Evolutionary conservation across 2,888 invertebrate genomes (phyloP).

Genomic region (Leptarthrus brevirostris): DNA sequence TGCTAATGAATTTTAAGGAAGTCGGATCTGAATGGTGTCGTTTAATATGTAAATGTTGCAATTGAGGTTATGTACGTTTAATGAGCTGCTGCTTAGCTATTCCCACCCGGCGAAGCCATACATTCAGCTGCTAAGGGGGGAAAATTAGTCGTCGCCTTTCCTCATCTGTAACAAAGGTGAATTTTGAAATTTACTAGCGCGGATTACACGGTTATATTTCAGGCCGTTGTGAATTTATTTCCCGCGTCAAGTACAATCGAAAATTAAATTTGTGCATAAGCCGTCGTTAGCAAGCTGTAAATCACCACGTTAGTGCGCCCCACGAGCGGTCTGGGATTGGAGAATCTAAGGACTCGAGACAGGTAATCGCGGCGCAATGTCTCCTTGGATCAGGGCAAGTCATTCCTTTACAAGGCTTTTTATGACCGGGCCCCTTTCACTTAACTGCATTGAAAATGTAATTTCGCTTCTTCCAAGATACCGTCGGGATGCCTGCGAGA

Average conservation of each 20-base stretch:
- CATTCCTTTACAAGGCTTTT: neutral
- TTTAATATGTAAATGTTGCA: constrained; percentile 41
- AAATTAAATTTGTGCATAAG: constrained; percentile 43
- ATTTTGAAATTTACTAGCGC: constrained; percentile 1
- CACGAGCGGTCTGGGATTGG: neutral
- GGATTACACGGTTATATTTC: constrained; percentile 15
- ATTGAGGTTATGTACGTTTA: constrained; percentile 20
- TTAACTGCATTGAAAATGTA: constrained; percentile 45
- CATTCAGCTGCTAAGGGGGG: no score
- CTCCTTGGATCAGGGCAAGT: constrained; percentile 3
- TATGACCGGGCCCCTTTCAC: constrained; percentile 16
- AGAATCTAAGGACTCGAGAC: neutral
- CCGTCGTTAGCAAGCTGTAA: constrained; percentile 39
- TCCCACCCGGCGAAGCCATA: no score
- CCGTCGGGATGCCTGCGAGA: neutral
- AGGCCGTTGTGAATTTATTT: constrained; percentile 9
- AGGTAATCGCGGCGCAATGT: constrained; percentile 36
- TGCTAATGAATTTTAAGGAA: constrained; percentile 47
- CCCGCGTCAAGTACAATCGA: constrained; percentile 27
- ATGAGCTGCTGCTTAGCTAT: constrained; percentile 22
- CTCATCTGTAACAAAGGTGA: neutral
- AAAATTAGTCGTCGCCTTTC: no score
- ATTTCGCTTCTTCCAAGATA: constrained; percentile 28
- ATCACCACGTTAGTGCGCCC: constrained; percentile 29
- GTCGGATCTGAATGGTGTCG: constrained; percentile 11